These are phyloP conservation scores for Lacerta agilis DNA, from an alignment of 2,797 vertebrate species.

Conservation along the genomic window DNA sequence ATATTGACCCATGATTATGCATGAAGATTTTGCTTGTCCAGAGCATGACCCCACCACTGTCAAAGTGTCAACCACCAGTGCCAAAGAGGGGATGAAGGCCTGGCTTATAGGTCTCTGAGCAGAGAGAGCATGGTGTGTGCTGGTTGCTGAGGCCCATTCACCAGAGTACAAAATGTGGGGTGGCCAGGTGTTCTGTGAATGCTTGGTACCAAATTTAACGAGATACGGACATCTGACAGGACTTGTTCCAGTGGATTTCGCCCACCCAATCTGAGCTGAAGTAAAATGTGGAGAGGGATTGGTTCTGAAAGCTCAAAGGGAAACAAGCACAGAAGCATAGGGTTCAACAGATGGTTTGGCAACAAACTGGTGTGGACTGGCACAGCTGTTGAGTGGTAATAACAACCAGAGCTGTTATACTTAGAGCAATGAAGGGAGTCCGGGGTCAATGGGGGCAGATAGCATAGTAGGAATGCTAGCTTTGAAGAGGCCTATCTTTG, in stretches of 20 bases:
- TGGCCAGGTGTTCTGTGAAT: neutral
- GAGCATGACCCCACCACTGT: neutral
- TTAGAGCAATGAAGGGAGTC: too few species aligned
- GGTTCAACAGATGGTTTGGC: neutral
- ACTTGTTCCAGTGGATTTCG: neutral
- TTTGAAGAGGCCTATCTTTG: slow-evolving; percentile 14
- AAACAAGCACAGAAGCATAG: too few species aligned
- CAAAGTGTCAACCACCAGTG: neutral
- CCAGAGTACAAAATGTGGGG: neutral
- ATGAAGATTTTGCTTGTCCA: too few species aligned
- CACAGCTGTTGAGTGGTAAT: neutral
- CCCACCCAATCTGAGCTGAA: neutral
- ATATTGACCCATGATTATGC: neutral
- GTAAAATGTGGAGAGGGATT: neutral
- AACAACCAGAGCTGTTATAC: neutral
- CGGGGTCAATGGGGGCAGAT: fast-evolving
- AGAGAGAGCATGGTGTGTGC: neutral
- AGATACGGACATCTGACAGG: neutral
- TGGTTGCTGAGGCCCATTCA: neutral
- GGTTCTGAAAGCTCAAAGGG: neutral
- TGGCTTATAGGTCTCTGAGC: neutral
- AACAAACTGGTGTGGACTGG: neutral
- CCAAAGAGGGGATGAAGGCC: too few species aligned
- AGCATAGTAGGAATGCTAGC: neutral
- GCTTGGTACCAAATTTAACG: neutral